These are phyloP conservation scores for Oncorhynchus tshawytscha DNA, from an alignment of 2,113 vertebrate species.

Conservation along the genomic window DNA sequence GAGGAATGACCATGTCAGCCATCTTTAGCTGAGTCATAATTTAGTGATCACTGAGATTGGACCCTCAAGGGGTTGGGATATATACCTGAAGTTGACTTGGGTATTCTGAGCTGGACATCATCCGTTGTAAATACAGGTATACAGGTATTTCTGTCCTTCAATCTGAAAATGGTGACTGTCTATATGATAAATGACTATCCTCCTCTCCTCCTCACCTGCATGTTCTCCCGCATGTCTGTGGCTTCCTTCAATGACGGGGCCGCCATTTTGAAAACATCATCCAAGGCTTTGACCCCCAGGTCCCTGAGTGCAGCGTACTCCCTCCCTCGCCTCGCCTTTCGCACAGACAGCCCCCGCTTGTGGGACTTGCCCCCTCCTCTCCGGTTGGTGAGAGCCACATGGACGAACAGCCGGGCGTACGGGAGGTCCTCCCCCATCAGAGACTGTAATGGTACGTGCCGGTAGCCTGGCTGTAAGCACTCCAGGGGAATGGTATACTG, in stretches of 20 bases:
- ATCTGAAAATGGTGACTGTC: not conserved
- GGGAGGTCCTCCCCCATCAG: constrained; percentile 86
- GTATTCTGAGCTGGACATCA: too few relatives aligned
- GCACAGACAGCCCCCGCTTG: constrained; percentile 90
- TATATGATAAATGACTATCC: not conserved
- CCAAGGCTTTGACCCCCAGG: constrained; percentile 84
- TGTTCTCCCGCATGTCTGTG: constrained; percentile 91
- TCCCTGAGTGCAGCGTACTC: constrained; percentile 90
- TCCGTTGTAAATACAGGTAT: not conserved
- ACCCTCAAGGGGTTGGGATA: too few relatives aligned
- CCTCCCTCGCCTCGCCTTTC: constrained; percentile 86
- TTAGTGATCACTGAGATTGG: too few relatives aligned
- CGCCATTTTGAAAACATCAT: constrained; percentile 93
- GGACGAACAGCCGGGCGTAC: constrained; percentile 86
- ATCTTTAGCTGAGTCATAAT: too few relatives aligned
- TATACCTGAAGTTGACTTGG: too few relatives aligned
- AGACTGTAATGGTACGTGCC: constrained; percentile 87
- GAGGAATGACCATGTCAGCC: too few relatives aligned
- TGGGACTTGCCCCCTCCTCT: constrained; percentile 93
- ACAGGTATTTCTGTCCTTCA: not conserved
- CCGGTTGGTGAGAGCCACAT: constrained; percentile 93
- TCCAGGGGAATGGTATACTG: constrained; percentile 95
- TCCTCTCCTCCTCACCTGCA: constrained; percentile 81
- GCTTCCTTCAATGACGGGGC: constrained; percentile 85
- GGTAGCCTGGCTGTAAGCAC: constrained; percentile 90